phyloP scores from a whole-genome alignment of 2,888 invertebrate species.

The Panopea generosa region DNA sequence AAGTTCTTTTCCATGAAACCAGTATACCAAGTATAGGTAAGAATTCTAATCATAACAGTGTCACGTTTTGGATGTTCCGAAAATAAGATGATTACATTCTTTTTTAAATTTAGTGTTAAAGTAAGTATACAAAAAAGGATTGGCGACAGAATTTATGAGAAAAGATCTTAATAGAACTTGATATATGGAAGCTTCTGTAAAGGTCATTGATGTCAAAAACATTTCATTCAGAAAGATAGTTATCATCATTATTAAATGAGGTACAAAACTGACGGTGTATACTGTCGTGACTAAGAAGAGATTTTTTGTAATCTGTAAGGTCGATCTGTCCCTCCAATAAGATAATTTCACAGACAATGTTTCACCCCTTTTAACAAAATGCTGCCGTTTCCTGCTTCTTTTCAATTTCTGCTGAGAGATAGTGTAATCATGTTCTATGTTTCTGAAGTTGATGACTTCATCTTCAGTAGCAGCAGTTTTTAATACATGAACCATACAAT shows the following conservation, averaged over 20 bases:
- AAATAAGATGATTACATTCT: too few species aligned
- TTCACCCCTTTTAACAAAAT: slow-evolving; percentile 17
- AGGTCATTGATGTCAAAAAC: slow-evolving; percentile 9
- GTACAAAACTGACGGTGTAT: slow-evolving; percentile 21
- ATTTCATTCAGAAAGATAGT: slow-evolving; percentile 16
- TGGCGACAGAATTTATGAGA: slow-evolving; percentile 30
- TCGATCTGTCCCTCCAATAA: slow-evolving; percentile 1
- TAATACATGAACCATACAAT: too few species aligned
- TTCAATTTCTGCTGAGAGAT: not conserved
- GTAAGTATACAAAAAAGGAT: slow-evolving; percentile 28
- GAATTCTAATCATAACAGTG: too few species aligned
- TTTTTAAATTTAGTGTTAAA: slow-evolving; percentile 30
- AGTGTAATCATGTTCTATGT: not conserved
- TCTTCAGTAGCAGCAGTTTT: too few species aligned
- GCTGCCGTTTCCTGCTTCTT: not conserved
- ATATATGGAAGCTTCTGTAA: not conserved
- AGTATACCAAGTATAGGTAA: too few species aligned
- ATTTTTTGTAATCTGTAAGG: slow-evolving; percentile 18
- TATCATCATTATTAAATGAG: slow-evolving; percentile 30
- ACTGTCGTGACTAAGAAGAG: slow-evolving; percentile 22
- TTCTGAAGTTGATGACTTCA: too few species aligned
- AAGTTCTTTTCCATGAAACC: too few species aligned
- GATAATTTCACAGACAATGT: slow-evolving; percentile 16
- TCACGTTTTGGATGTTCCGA: too few species aligned
- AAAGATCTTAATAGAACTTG: slow-evolving; percentile 24